These are phyloP conservation scores for Peromyscus polionotus DNA, from an alignment of 2,113 vertebrate species.

Conservation along the genomic window DNA sequence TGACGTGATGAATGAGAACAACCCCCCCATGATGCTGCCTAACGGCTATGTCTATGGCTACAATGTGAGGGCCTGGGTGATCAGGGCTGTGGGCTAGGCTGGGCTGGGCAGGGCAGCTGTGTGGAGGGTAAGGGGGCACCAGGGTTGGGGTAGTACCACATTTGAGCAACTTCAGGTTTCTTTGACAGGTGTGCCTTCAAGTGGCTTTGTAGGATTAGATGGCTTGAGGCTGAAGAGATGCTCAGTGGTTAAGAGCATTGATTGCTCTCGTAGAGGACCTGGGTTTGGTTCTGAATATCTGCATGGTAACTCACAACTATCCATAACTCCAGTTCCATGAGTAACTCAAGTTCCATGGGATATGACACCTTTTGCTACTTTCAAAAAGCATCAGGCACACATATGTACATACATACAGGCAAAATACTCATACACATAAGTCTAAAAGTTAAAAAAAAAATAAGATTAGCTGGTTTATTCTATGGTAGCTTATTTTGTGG, in stretches of 20 bases:
- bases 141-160: too few species aligned
- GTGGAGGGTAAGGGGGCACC: background rate
- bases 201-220: background rate
- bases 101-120: background rate
- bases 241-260: background rate
- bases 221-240: background rate
- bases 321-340: background rate
- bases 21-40: slow-evolving; percentile 99
- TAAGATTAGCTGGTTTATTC: background rate
- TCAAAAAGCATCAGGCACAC: background rate
- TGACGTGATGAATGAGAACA: slow-evolving; percentile 99
- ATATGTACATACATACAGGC: background rate
- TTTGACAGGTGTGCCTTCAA: background rate
- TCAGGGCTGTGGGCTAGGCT: background rate
- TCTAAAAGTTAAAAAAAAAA: background rate
- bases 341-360: background rate
- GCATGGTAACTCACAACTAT: background rate
- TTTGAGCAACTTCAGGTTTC: too few species aligned
- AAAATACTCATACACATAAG: background rate
- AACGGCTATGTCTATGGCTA: slow-evolving; percentile 99
- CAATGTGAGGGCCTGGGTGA: slow-evolving; percentile 91
- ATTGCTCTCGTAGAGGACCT: background rate
- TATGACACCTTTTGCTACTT: background rate
- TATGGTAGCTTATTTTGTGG: background rate
- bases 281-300: background rate